These are phyloP conservation scores for Mionectes macconnelli DNA, from an alignment of 2,113 vertebrate genomes.

Conservation along the genomic window DNA sequence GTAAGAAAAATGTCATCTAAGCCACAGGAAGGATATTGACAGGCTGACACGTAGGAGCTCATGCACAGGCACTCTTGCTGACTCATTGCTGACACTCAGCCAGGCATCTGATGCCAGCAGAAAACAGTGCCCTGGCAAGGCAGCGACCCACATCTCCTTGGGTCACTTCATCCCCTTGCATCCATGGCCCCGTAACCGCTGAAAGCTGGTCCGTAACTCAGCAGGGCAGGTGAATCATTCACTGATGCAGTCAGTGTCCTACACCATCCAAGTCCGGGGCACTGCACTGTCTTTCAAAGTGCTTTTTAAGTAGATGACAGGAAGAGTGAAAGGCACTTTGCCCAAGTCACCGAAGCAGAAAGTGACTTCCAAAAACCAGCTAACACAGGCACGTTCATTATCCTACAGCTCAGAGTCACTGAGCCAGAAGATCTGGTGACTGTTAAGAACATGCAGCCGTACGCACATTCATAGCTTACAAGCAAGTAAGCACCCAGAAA, in stretches of 20 bases:
- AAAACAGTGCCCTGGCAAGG: neutral
- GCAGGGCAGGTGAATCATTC: accelerated
- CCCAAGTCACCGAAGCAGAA: neutral
- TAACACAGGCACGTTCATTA: neutral
- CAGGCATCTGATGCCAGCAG: neutral
- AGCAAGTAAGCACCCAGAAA: neutral
- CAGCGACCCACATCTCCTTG: accelerated
- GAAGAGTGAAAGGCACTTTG: neutral
- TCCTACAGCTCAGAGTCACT: neutral
- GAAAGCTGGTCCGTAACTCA: neutral
- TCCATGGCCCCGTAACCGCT: accelerated
- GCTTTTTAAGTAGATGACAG: neutral
- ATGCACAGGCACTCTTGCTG: neutral
- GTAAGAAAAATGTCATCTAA: neutral
- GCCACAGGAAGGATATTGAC: neutral
- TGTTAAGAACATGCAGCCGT: neutral
- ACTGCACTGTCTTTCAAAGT: neutral
- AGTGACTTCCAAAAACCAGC: constrained; percentile 6
- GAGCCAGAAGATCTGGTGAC: neutral
- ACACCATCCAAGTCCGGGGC: neutral
- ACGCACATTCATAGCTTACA: neutral
- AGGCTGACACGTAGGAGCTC: accelerated
- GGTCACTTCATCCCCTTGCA: neutral
- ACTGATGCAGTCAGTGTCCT: accelerated
- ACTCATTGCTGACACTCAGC: neutral